A percentile compares a stretch with the other conserved stretches of the same genome.
Evolutionary conservation across 2,888 invertebrate genomes (phyloP).

Genomic region (Drosophila atripex): DNA sequence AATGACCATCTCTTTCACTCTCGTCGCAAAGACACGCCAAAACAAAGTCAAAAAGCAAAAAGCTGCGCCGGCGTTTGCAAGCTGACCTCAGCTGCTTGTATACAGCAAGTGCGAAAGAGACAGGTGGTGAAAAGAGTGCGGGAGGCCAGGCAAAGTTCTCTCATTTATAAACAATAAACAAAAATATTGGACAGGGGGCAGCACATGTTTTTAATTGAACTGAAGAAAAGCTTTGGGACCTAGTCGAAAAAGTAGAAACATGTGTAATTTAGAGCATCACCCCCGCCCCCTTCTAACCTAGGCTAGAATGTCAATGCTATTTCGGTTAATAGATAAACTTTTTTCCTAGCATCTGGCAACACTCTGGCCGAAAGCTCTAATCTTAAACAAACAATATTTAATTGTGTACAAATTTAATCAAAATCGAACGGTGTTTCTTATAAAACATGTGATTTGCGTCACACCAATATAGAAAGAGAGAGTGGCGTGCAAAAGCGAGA

Average conservation of each 20-base stretch:
- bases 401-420: constrained; percentile 40
- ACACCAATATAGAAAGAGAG: constrained; percentile 23
- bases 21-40: constrained; percentile 35
- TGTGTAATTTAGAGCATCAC: constrained; percentile 43
- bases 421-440: constrained; percentile 25
- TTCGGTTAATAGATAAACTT: constrained; percentile 30
- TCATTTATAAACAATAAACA: constrained; percentile 80
- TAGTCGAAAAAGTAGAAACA: constrained; percentile 51
- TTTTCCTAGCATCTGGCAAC: constrained; percentile 41
- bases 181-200: constrained; percentile 59
- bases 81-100: constrained; percentile 61
- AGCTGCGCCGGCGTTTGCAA: constrained; percentile 61
- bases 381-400: constrained; percentile 41
- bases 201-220: constrained; percentile 78
- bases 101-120: constrained; percentile 17
- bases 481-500: constrained; percentile 6
- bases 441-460: constrained; percentile 54
- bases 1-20: background rate
- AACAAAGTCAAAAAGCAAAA: constrained; percentile 48
- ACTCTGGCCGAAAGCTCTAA: constrained; percentile 11
- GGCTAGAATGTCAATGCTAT: constrained; percentile 64
- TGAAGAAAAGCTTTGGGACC: constrained; percentile 42
- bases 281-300: background rate
- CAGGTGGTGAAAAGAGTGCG: constrained; percentile 1
- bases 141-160: constrained; percentile 41